Base-by-base conservation (phyloP, 2,888 invertebrate genomes). In the Drosophila prolongata region DNA sequence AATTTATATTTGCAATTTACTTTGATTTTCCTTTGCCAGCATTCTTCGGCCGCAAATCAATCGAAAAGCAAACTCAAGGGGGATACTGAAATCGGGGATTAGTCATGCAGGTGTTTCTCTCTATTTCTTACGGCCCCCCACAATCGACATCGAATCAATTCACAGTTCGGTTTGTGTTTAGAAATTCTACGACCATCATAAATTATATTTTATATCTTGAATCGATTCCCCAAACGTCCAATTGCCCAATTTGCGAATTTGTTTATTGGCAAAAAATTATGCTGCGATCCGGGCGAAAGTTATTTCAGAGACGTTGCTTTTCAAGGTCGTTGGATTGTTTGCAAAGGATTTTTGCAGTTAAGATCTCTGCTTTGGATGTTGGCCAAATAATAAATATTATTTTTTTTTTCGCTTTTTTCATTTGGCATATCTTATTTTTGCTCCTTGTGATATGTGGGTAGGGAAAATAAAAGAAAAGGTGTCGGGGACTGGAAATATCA, bases 181-280 rank as follows among this genome's bases (percentile, higher is more conserved):
- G 71, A 64, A 24, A 65, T 42, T 52, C 58, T 64, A 35, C 56
- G 49, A 52, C 49, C 65, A 57, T 74, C 78, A 68, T 76, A 75
- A 80, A 82, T 82, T 79, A 67, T 65, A 49, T 66, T 79, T 68
- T 61, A 49, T 75, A 78, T 78, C 52, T 52, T 55, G 59, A 75
- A 84, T 75, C 59, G 62, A 40, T 59, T 59, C 34, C 47, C 62
- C 58, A 43, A 43, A 43, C 62, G 59, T 75, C 54, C 46, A 64
- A 54, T 64, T 66, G 71, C 73, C 61, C 75, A 69, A 75, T 70
- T 60, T 76, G 69, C 53, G 73, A 74, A 76, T 73, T 79, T 79
- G 77, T 77, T 85, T 77, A 75, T 76, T 76, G 73, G 60, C 70
- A 47, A 16, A 57, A 77, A 75, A 77, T 77, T 82, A 82, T 78